These are phyloP conservation scores for Pseudopipra pipra DNA, from an alignment of 2,113 vertebrate genomes.

Conservation along the genomic window DNA sequence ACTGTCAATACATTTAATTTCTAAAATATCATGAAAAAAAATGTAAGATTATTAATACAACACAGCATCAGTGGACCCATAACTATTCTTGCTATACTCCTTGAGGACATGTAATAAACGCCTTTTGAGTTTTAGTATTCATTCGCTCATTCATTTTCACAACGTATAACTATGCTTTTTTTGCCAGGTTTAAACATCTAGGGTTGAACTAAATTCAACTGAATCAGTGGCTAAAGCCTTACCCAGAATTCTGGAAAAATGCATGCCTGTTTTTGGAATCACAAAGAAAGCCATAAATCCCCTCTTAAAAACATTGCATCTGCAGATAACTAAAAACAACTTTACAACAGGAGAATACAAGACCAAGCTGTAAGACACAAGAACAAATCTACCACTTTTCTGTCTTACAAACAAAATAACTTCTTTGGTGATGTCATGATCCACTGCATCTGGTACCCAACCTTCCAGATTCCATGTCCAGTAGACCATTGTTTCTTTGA, in stretches of 20 bases:
- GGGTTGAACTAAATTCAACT: neutral
- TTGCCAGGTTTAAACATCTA: neutral
- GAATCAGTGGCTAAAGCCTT: neutral
- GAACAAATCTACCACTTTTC: neutral
- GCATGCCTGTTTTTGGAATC: neutral
- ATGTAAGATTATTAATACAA: neutral
- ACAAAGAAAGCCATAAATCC: neutral
- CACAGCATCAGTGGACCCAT: neutral
- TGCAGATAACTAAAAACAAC: neutral
- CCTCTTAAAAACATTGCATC: neutral
- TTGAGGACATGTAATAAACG: slow-evolving; percentile 11
- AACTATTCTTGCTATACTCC: neutral
- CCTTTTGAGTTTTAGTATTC: neutral
- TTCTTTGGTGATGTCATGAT: neutral
- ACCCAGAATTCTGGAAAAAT: neutral
- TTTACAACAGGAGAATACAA: neutral
- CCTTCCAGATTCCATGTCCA: neutral
- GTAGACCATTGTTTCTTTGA: neutral
- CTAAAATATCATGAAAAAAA: neutral
- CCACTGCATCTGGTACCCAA: neutral
- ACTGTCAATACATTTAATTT: neutral
- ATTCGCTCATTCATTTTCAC: neutral
- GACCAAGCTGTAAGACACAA: neutral
- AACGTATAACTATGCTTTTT: neutral
- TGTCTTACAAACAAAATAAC: neutral